Evolutionary conservation across 2,797 vertebrate genomes (phyloP), one percentile per base, ranked within the genome.

Genomic region (Passerculus sandwichensis): DNA sequence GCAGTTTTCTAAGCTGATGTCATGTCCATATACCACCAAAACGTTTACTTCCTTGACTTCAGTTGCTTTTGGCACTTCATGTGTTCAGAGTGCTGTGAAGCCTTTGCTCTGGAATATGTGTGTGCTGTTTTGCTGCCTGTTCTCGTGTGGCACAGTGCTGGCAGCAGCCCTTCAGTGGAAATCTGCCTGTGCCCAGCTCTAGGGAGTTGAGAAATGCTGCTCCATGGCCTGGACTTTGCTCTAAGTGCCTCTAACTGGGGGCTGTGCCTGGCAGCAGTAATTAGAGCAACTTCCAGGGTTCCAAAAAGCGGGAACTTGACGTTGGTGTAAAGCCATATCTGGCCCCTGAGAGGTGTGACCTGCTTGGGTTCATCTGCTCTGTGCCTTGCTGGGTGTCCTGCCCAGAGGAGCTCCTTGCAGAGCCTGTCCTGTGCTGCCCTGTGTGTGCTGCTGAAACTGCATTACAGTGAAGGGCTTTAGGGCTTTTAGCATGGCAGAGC

Each of bases 111-210:
- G 40, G 36, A 45, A 26, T 22, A 36, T 22, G 12, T 59, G 13
- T 61, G 16, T 42, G 53, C 76, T 81, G n/a, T n/a, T 77, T 20
- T 54, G 47, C 47, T 78, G 16, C 5, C 64, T 0, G 0, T 47
- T 47, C n/a, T 48, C 3, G 0, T 5, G 40, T 53, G 62, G 73
- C 62, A 47, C 69, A 22, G 72, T 1, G 9, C 76, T 71, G 88
- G 69, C 92, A 88, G 79, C 71, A 89, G 67, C 92, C 57, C 81
- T 75, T 50, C 38, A 23, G 57, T 77, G 85, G 30, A 56, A 70
- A 61, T 40, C 34, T 83, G 85, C 72, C 65, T 48, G 13, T 64
- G 70, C 42, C 12, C 36, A 42, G 47, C 59, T 38, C 61, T 5
- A 5, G 76, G 75, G 69, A 64, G 69, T 9, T 90, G 69, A 22